Percentiles rank a stretch among this genome's conserved stretches.
These are phyloP conservation scores for Drosophila ogumai DNA, from an alignment of 1,140 invertebrate species.

Conservation along the genomic window DNA sequence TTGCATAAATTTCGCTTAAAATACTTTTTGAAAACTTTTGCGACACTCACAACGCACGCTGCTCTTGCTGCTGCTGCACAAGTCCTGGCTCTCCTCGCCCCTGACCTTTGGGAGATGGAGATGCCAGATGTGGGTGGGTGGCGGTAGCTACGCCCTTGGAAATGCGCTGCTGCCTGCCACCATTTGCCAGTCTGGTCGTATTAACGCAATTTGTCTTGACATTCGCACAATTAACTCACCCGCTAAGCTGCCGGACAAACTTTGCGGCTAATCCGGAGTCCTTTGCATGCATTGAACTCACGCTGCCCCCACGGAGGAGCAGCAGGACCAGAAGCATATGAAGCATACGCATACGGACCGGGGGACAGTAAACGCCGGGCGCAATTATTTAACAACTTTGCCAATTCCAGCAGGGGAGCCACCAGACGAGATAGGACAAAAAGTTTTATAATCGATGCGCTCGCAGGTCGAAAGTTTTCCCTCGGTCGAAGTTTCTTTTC, in stretches of 20 bases:
- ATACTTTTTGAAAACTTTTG: slow-evolving; percentile 83
- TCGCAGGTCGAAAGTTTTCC: slow-evolving; percentile 75
- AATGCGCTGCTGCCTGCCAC: slow-evolving; percentile 28
- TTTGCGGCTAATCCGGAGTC: slow-evolving; percentile 65
- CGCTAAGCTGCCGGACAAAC: slow-evolving; percentile 71
- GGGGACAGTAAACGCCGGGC: slow-evolving; percentile 64
- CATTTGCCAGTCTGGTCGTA: slow-evolving; percentile 61
- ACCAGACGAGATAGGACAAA: slow-evolving; percentile 72
- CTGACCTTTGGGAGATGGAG: slow-evolving; percentile 52
- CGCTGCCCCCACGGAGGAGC: not conserved
- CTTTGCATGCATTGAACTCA: slow-evolving; percentile 46
- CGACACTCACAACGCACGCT: slow-evolving; percentile 54
- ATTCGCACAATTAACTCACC: slow-evolving; percentile 84
- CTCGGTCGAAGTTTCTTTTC: slow-evolving; percentile 75
- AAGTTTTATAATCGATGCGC: slow-evolving; percentile 83
- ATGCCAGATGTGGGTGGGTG: slow-evolving; percentile 9
- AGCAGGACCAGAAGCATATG: slow-evolving; percentile 50
- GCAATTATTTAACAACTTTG: slow-evolving; percentile 83
- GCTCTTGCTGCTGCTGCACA: slow-evolving; percentile 22
- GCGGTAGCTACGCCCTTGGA: slow-evolving; percentile 4
- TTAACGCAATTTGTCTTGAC: slow-evolving; percentile 84
- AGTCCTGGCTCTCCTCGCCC: slow-evolving; percentile 18
- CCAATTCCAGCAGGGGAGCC: slow-evolving; percentile 53
- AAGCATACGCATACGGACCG: slow-evolving; percentile 58
- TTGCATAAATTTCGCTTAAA: slow-evolving; percentile 83